Evolutionary conservation across 2,888 invertebrate genomes (phyloP).

Genomic region (Carpatolechia fugitivella): DNA sequence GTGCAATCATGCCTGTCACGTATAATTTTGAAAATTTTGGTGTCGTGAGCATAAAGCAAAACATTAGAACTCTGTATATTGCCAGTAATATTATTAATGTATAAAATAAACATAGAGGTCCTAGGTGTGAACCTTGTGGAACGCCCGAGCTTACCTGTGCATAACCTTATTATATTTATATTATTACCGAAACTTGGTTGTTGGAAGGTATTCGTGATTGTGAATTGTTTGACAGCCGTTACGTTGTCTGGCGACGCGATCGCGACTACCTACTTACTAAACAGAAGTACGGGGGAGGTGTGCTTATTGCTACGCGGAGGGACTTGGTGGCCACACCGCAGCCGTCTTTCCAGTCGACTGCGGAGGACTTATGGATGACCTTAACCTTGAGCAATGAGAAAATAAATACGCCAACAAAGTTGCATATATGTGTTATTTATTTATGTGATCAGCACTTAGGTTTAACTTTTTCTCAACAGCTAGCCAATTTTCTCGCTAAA

Average conservation of each 20-base stretch:
- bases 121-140: no score
- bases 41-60: no score
- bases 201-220: not conserved
- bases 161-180: no score
- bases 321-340: not conserved
- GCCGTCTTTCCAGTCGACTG: not conserved
- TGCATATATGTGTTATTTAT: slow-evolving; percentile 14
- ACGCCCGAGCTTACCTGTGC: no score
- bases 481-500: slow-evolving; percentile 1
- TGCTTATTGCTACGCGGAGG: not conserved
- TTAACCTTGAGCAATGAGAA: not conserved
- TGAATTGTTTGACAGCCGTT: not conserved
- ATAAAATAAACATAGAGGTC: no score
- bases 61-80: no score
- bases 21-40: no score
- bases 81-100: no score
- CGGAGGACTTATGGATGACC: not conserved
- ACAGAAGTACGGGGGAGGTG: not conserved
- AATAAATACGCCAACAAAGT: not conserved
- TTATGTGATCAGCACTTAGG: slow-evolving; percentile 9
- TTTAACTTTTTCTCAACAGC: not conserved
- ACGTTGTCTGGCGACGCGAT: not conserved
- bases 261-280: not conserved
- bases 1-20: no score
- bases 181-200: not conserved